Evolutionary conservation across 2,113 vertebrate species (phyloP).

Genomic region (Crotophaga sulcirostris): DNA sequence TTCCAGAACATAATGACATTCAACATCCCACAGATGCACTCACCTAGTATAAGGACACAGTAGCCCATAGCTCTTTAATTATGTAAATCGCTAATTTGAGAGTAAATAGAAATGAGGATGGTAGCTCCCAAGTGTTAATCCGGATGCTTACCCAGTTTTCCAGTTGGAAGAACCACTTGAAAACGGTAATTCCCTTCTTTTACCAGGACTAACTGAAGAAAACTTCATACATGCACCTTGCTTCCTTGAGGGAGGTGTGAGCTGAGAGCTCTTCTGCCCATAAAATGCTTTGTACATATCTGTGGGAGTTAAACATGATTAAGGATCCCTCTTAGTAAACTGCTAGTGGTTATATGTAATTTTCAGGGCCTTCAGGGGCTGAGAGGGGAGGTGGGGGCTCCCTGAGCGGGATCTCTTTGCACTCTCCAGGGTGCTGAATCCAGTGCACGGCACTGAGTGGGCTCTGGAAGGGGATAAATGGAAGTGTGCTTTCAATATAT

Average conservation of each 20-base stretch:
- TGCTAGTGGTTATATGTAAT: too few species aligned
- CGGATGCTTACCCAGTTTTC: background rate
- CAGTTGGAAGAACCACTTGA: background rate
- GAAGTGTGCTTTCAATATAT: accelerated
- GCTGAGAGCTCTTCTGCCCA: background rate
- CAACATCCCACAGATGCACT: background rate
- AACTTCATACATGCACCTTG: background rate
- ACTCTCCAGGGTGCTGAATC: constrained; percentile 26
- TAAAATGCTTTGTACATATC: background rate
- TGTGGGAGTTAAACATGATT: background rate
- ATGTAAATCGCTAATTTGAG: background rate
- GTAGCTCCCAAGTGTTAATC: background rate
- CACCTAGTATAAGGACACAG: background rate
- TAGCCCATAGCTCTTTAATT: background rate
- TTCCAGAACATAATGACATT: background rate
- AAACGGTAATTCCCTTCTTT: background rate
- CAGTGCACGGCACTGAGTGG: accelerated
- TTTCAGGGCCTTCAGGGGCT: background rate
- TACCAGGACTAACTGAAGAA: background rate
- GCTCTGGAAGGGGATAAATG: too few species aligned
- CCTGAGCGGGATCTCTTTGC: too few species aligned
- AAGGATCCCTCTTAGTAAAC: background rate
- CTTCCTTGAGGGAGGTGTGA: accelerated
- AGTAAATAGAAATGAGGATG: background rate
- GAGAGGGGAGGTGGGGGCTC: background rate